Evolutionary conservation across 2,113 vertebrate species (phyloP), one percentile per base, ranked within the genome.

Genomic region (Jaculus jaculus): DNA sequence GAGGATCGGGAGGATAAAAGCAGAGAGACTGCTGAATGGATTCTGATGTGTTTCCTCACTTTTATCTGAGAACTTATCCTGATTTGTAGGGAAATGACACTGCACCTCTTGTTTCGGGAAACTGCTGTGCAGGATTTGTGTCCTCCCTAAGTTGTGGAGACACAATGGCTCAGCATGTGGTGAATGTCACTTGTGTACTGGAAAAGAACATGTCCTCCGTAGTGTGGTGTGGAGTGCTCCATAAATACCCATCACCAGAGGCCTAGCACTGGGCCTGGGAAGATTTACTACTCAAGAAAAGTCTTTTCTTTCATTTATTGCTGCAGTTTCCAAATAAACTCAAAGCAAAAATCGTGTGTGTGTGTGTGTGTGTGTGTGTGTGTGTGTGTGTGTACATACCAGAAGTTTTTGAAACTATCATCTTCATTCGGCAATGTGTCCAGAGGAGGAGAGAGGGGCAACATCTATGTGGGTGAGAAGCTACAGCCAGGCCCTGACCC

Each of bases 361-460:
- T 16, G 24, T 42, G 8, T n/a, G 16, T 34, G 47, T 16, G 24
- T 42, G 8, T n/a, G 16, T 34, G 34, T 24, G 26, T 32, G 1
- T 30, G 15, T 63, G 34, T 23, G 39, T 30, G 11, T 32, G 11
- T 39, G 51, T 10, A 28, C 34, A 18, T 42, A 21, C 18, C 30
- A 42, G 23, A 23, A 42, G 42, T 81, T 69, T 87, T 77, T 68
- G 34, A 37, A 63, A 63, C 60, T 0, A 0, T 12, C 2, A 47
- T 23, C 4, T 28, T 20, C 54, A 28, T n/a, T 3, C 58, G 58
- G 18, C 0, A 0, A 4, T 0, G 1, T 24, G 2, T 21, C 26
- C 23, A 5, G 68, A 10, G 81, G 34, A 47, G 51, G n/a, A n/a
- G 34, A 21, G 30, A 37, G 32, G 37, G 5, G 42, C n/a, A 23